These are phyloP conservation scores for Taxidea taxus DNA, from an alignment of 2,113 vertebrate genomes.

Conservation along the genomic window DNA sequence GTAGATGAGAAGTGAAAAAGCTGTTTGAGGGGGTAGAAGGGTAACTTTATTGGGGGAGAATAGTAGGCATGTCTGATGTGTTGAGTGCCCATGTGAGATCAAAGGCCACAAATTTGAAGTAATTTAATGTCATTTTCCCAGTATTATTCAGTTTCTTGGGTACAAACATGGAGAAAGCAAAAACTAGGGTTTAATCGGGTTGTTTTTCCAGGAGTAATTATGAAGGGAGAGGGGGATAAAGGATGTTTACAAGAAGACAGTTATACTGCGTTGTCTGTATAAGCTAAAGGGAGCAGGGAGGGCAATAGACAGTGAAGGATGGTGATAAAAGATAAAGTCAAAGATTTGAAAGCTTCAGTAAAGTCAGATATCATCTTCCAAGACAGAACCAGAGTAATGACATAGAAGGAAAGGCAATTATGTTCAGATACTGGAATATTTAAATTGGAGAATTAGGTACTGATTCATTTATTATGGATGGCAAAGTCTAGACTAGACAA, in stretches of 20 bases:
- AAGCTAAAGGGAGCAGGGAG: neutral
- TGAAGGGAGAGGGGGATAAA: neutral
- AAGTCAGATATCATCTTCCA: neutral
- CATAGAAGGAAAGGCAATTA: neutral
- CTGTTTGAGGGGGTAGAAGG: neutral
- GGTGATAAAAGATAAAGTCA: neutral
- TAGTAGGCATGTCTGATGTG: neutral
- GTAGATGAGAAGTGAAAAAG: neutral
- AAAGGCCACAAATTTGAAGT: neutral
- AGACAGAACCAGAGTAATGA: neutral
- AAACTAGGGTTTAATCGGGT: neutral
- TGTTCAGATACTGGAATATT: neutral
- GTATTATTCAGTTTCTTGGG: neutral
- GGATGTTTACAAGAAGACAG: neutral
- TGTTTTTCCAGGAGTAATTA: neutral
- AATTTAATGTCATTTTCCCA: neutral
- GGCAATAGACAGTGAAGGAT: neutral
- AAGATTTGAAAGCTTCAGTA: neutral
- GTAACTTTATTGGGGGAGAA: neutral
- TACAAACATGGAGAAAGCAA: neutral
- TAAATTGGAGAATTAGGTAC: neutral
- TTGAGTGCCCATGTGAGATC: neutral
- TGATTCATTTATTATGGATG: neutral
- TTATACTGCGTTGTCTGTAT: fast-evolving
- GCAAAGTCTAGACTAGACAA: neutral